Percentiles rank a stretch among this genome's conserved stretches.
Evolutionary conservation across 92 coral and sea anemone species (phyloP).

Genomic region (Epizoanthus scotinus): DNA sequence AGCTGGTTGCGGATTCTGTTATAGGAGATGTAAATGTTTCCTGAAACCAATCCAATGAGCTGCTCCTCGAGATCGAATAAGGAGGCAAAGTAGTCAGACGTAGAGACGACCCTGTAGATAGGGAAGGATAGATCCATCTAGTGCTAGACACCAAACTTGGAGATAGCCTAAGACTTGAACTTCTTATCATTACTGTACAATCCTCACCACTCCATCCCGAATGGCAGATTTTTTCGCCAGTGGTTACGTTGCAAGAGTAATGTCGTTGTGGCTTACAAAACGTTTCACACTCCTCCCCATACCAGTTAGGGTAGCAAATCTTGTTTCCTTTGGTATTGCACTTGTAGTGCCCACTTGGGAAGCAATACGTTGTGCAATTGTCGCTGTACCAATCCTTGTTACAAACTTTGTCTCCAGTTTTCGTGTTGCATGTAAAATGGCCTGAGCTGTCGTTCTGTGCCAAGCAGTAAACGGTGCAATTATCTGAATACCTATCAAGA

Average conservation of each 20-base stretch:
- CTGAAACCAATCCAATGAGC: background rate
- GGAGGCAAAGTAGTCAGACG: background rate
- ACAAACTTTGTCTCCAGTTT: slow-evolving; percentile 69
- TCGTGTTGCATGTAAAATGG: slow-evolving; percentile 54
- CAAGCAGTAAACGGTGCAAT: slow-evolving; percentile 44
- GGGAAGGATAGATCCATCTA: background rate
- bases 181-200: slow-evolving; percentile 35
- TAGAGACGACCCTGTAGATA: background rate
- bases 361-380: slow-evolving; percentile 66
- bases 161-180: background rate
- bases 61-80: background rate
- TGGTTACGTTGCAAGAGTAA: slow-evolving; percentile 52
- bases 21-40: background rate
- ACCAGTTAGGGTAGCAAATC: slow-evolving; percentile 57
- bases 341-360: slow-evolving; percentile 58
- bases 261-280: slow-evolving; percentile 53
- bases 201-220: slow-evolving; percentile 68
- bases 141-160: background rate
- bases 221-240: slow-evolving; percentile 64
- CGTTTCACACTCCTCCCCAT: slow-evolving; percentile 52
- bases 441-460: slow-evolving; percentile 48
- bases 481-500: slow-evolving; percentile 15
- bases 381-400: slow-evolving; percentile 61
- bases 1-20: background rate
- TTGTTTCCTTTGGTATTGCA: slow-evolving; percentile 58